Base-by-base conservation (phyloP, 2,113 vertebrate species). In the Phocoena sinus region DNA sequence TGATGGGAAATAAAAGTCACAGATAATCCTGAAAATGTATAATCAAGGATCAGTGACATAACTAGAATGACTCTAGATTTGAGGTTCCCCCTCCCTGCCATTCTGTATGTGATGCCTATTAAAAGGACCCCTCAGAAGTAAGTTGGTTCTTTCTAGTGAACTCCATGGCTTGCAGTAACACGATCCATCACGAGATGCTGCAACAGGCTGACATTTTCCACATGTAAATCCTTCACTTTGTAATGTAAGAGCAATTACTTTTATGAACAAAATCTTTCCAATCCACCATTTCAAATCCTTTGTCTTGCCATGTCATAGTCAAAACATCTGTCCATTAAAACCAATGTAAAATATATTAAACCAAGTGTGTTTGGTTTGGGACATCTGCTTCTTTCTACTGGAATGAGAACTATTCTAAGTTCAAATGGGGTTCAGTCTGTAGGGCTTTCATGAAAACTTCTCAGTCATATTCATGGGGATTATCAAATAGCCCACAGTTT, bases 181-280 rank as follows among this genome's bases (percentile, higher is more conserved):
- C 0, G 76, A 98, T 97, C 98, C 56, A 97, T 98, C 97, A 77
- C 94, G 95, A 97, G 93, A 96, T 98, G 94, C 96, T 97, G 98
- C 98, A 98, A 98, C 96, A 98, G 98, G 97, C 98, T 97, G 97
- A 96, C 97, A 98, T 99, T 98, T 98, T 98, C 98, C 97, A 96
- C 98, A 98, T 96, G 96, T 92, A 93, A 98, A 98, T 97, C 95
- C 97, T 98, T 86, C 96, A 98, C 98, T 99, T 98, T 98, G 98
- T 98, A 98, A 98, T 98, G 98, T 98, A 98, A 98, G 98, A 98
- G 98, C 98, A 98, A 98, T 98, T 98, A 98, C 98, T 98, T 98
- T 95, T 98, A 98, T 98, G 98, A 98, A 98, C 96, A 98, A 98
- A 98, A 98, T 98, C 98, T 98, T 97, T 98, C 97, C 98, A 98